Evolutionary conservation across 1,140 invertebrate species (phyloP).

Genomic region (Eueides isabella): DNA sequence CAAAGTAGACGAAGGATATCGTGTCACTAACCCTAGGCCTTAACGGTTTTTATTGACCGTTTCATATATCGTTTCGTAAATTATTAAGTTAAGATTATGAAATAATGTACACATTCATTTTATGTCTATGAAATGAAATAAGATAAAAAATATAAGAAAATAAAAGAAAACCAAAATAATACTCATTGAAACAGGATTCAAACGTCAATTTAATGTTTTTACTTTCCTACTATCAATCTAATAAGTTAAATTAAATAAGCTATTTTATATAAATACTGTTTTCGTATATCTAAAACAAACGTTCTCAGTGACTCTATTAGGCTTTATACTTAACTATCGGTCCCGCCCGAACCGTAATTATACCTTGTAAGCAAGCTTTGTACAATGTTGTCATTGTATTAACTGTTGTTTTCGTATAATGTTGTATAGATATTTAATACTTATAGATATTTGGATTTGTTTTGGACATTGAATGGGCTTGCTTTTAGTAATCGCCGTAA

Average conservation of each 20-base stretch:
- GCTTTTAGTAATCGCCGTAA: neutral
- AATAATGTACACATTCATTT: neutral
- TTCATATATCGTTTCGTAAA: neutral
- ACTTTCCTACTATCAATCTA: too few species aligned
- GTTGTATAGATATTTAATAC: neutral
- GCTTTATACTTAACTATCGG: neutral
- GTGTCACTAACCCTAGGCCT: neutral
- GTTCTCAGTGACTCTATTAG: neutral
- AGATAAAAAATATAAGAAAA: too few species aligned
- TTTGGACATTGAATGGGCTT: neutral
- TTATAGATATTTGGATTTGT: neutral
- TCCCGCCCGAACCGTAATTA: neutral
- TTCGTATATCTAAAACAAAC: neutral
- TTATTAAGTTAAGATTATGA: neutral
- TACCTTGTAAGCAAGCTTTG: neutral
- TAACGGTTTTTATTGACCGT: neutral
- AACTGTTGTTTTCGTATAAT: neutral
- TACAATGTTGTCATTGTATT: neutral
- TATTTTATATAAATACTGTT: neutral
- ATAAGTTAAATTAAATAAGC: neutral
- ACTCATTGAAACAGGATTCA: too few species aligned
- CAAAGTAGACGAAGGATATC: conserved; percentile 17
- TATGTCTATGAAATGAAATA: too few species aligned
- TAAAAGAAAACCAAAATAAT: too few species aligned
- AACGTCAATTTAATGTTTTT: too few species aligned